These are phyloP conservation scores for Rosalia funebris DNA, from an alignment of 2,888 invertebrate species.

Conservation along the genomic window DNA sequence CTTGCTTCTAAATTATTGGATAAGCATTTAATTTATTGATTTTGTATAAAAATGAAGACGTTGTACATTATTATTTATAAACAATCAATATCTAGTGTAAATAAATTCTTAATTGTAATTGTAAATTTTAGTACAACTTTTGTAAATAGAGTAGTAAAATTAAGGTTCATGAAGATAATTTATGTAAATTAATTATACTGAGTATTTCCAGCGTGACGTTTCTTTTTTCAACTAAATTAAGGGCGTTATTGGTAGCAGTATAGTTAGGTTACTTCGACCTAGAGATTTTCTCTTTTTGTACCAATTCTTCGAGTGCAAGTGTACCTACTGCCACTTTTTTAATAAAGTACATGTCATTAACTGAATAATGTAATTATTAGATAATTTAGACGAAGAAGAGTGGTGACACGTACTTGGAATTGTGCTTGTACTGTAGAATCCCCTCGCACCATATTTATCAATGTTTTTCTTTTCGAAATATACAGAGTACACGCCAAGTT, in stretches of 20 bases:
- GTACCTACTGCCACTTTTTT: constrained; percentile 38
- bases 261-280: constrained; percentile 36
- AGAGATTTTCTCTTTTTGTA: constrained; percentile 18
- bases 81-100: constrained; percentile 37
- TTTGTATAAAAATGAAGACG: constrained; percentile 40
- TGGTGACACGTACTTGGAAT: constrained; percentile 33
- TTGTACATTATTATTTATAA: constrained; percentile 41
- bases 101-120: constrained; percentile 43
- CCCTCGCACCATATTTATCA: constrained; percentile 29
- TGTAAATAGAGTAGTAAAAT: constrained; percentile 49
- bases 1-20: constrained; percentile 48
- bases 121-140: constrained; percentile 53
- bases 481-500: constrained; percentile 32
- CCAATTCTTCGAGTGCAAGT: constrained; percentile 36
- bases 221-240: constrained; percentile 14
- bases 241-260: constrained; percentile 38
- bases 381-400: constrained; percentile 26
- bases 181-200: constrained; percentile 50
- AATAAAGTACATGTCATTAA: constrained; percentile 36
- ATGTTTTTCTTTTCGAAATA: constrained; percentile 33
- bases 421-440: constrained; percentile 33
- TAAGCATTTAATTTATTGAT: constrained; percentile 49
- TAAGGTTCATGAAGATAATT: constrained; percentile 26
- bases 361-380: constrained; percentile 30
- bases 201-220: constrained; percentile 43